phyloP scores from a whole-genome alignment of 2,797 vertebrate species.

The Diceros bicornis region DNA sequence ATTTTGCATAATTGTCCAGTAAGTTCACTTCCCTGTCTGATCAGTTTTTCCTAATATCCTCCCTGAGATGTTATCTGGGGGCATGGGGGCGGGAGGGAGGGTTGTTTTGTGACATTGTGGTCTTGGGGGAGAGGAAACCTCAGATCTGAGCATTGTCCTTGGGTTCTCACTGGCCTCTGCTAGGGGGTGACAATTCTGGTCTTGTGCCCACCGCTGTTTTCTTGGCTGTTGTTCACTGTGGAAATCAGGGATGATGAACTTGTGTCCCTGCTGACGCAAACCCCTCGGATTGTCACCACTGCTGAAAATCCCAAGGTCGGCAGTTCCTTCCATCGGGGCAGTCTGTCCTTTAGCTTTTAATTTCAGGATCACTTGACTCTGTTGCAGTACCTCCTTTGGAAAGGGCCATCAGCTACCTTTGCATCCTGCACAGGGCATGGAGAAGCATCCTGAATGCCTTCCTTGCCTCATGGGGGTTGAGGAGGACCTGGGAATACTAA shows the following conservation, averaged over 20 bases:
- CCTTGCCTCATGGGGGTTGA: background rate
- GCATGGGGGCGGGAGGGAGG: too few relatives aligned
- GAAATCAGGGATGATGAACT: background rate
- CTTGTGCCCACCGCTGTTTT: background rate
- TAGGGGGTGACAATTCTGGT: background rate
- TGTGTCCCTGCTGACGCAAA: background rate
- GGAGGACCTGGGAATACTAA: background rate
- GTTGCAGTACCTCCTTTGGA: background rate
- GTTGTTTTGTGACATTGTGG: background rate
- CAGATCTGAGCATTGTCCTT: background rate
- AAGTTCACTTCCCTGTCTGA: background rate
- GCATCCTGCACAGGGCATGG: rapidly evolving
- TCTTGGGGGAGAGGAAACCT: background rate
- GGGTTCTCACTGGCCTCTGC: background rate
- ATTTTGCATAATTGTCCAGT: background rate
- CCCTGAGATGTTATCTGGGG: background rate
- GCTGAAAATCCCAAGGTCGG: background rate
- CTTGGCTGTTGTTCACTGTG: background rate
- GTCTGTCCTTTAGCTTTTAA: background rate
- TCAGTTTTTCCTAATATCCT: background rate
- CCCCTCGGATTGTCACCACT: rapidly evolving
- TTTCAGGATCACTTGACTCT: background rate
- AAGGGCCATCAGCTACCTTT: background rate
- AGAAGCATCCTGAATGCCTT: background rate
- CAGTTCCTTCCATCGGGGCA: background rate